These are phyloP conservation scores for Malurus alboscapulatus DNA, from an alignment of 2,113 vertebrate genomes.

Conservation along the genomic window DNA sequence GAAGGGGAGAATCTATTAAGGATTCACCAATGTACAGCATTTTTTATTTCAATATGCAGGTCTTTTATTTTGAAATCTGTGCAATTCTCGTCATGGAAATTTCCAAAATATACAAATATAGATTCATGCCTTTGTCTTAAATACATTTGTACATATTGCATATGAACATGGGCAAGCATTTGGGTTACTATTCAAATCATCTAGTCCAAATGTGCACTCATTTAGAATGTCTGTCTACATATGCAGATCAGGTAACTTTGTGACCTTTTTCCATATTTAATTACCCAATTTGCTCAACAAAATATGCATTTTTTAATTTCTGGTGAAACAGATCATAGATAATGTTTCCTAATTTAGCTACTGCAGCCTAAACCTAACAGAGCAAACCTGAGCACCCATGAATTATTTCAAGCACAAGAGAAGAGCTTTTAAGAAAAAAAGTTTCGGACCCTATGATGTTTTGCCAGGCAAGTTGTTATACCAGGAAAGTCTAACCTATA, in stretches of 20 bases:
- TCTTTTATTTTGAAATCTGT: background rate
- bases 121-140: background rate
- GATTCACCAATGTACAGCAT: background rate
- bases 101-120: background rate
- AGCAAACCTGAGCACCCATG: background rate
- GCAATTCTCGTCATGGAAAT: background rate
- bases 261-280: background rate
- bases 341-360: background rate
- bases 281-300: background rate
- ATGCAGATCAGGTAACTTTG: background rate
- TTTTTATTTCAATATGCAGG: background rate
- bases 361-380: background rate
- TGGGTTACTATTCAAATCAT: background rate
- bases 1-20: background rate
- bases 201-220: background rate
- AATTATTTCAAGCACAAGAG: background rate
- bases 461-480: background rate
- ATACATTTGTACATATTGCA: background rate
- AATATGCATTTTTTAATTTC: background rate
- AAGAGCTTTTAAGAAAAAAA: background rate
- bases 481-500: background rate
- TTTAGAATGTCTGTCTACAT: background rate
- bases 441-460: background rate
- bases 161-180: background rate
- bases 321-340: background rate